phyloP scores from a whole-genome alignment of 2,113 vertebrate genomes.

The Oenanthe oenanthe region DNA sequence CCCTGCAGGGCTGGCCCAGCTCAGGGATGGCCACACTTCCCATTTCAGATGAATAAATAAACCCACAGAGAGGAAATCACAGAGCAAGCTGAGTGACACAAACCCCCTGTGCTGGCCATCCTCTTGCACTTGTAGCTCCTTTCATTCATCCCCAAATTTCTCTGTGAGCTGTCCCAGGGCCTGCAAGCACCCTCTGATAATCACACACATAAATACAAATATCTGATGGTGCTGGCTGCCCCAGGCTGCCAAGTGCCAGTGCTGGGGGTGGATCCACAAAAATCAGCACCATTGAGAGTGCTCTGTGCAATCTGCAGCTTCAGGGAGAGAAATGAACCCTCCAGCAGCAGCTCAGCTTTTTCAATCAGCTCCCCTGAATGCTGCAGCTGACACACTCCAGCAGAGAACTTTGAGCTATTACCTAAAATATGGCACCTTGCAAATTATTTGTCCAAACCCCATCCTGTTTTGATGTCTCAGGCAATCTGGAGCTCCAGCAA shows the following conservation, averaged over 20 bases:
- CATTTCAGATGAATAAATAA: too few relatives aligned
- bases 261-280: background rate
- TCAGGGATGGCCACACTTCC: background rate
- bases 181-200: background rate
- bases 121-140: background rate
- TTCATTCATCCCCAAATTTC: background rate
- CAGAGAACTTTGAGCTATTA: background rate
- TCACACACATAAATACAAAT: background rate
- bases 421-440: background rate
- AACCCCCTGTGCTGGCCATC: background rate
- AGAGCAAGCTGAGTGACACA: background rate
- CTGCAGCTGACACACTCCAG: background rate
- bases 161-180: background rate
- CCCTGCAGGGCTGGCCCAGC: background rate
- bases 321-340: background rate
- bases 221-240: background rate
- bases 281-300: background rate
- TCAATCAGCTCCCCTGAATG: background rate
- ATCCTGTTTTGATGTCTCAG: background rate
- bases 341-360: background rate
- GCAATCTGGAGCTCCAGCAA: background rate
- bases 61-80: background rate
- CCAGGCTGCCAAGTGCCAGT: background rate
- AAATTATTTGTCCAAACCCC: background rate
- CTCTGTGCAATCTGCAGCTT: background rate